Percentiles rank a stretch among this genome's conserved stretches.
Conservation (phyloP, 2,888 invertebrate species). For the Zele albiditarsus region DNA sequence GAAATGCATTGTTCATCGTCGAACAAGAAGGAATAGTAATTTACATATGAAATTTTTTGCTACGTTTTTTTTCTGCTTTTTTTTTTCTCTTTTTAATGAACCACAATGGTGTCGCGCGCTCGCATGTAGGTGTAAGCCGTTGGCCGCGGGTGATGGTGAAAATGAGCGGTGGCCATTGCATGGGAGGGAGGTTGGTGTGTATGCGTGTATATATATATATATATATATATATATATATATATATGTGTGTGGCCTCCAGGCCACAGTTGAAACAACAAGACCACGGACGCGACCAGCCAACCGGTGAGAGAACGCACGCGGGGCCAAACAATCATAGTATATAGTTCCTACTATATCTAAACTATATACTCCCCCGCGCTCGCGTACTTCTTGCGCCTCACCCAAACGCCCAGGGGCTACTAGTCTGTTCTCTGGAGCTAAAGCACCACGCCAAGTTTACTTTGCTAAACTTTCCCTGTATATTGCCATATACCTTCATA, state of each 20-base stretch:
- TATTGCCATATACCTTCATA: conserved; percentile 26
- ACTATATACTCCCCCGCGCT: neutral
- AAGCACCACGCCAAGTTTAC: conserved; percentile 63
- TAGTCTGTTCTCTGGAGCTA: conserved; percentile 49
- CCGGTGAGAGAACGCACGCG: conserved; percentile 15
- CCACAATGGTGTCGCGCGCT: conserved; percentile 30
- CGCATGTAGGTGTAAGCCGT: conserved; percentile 22
- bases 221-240: conserved; percentile 10
- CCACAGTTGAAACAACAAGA: conserved; percentile 65
- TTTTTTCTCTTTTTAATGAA: conserved; percentile 17
- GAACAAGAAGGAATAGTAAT: conserved; percentile 8
- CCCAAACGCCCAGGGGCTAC: conserved; percentile 17
- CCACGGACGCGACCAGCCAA: conserved; percentile 55
- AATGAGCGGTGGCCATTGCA: conserved; percentile 27
- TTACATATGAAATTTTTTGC: conserved; percentile 12
- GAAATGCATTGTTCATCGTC: neutral
- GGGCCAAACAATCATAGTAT: conserved; percentile 15
- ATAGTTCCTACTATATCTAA: neutral
- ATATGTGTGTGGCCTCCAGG: conserved; percentile 45
- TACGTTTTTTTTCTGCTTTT: neutral
- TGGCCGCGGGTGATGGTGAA: conserved; percentile 21
- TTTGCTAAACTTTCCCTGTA: conserved; percentile 60
- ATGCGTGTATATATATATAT: conserved; percentile 3
- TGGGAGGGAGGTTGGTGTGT: neutral
- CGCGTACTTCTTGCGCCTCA: conserved; percentile 4